phyloP scores from a whole-genome alignment of 1,140 invertebrate genomes.

The Polypedilum pembai region DNA sequence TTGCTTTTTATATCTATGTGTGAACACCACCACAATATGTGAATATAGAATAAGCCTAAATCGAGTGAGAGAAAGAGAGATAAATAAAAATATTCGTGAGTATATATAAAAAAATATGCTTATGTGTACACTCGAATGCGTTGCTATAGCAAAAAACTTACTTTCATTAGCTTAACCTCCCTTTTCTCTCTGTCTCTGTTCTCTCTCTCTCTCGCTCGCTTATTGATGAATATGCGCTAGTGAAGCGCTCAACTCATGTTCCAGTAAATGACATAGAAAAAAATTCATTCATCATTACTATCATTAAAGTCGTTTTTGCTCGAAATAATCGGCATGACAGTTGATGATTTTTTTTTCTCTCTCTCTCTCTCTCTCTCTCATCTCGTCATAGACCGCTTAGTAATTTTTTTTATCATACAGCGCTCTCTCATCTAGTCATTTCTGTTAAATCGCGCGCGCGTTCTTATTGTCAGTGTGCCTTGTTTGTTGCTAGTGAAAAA shows the following conservation, averaged over 20 bases:
- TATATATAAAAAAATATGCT: too few relatives aligned
- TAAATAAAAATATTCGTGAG: too few relatives aligned
- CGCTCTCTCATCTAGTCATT: background rate
- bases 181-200: background rate
- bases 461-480: background rate
- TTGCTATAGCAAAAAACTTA: constrained; percentile 6
- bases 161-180: constrained; percentile 9
- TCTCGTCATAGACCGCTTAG: background rate
- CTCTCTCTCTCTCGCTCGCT: background rate
- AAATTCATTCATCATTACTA: constrained; percentile 9
- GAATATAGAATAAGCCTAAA: too few relatives aligned
- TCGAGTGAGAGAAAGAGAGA: too few relatives aligned
- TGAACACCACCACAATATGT: too few relatives aligned
- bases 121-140: background rate
- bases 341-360: background rate
- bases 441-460: background rate
- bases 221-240: background rate
- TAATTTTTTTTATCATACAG: background rate
- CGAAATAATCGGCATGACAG: constrained; percentile 24
- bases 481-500: background rate
- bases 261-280: background rate
- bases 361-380: too few relatives aligned
- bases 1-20: too few relatives aligned
- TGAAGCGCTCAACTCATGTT: background rate
- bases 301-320: constrained; percentile 6